These are phyloP conservation scores for Coecobrya sp. DNA, from an alignment of 2,888 invertebrate species.

Conservation along the genomic window DNA sequence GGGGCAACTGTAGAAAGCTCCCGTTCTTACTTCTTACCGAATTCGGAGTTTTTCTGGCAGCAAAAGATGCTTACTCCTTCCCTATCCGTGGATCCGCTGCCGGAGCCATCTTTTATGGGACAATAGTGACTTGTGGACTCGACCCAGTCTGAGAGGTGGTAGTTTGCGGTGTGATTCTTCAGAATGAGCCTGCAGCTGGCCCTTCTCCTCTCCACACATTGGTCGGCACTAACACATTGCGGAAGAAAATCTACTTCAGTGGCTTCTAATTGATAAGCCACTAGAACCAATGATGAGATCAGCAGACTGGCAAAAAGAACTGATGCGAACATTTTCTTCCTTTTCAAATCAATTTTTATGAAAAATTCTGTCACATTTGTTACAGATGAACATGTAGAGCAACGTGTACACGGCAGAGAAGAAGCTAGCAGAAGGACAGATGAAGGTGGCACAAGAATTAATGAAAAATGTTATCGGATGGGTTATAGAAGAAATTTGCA, in stretches of 20 bases:
- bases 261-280: conserved; percentile 53
- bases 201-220: conserved; percentile 51
- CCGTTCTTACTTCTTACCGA: conserved; percentile 49
- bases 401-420: neutral
- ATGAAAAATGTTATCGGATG: neutral
- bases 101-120: conserved; percentile 66
- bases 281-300: neutral
- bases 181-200: conserved; percentile 44
- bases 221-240: conserved; percentile 60
- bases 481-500: neutral
- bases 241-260: conserved; percentile 38
- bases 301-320: neutral
- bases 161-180: conserved; percentile 47
- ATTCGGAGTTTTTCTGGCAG: conserved; percentile 71
- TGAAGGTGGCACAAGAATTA: conserved; percentile 6
- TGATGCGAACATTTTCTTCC: neutral
- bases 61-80: conserved; percentile 67
- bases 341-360: neutral
- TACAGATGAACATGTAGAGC: neutral
- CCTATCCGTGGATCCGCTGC: neutral
- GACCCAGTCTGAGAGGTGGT: conserved; percentile 60
- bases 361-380: neutral
- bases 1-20: neutral
- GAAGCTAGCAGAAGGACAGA: neutral
- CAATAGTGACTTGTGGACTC: conserved; percentile 67